These are phyloP conservation scores for Linurgus olivaceus DNA, from an alignment of 2,797 vertebrate genomes.

Conservation along the genomic window DNA sequence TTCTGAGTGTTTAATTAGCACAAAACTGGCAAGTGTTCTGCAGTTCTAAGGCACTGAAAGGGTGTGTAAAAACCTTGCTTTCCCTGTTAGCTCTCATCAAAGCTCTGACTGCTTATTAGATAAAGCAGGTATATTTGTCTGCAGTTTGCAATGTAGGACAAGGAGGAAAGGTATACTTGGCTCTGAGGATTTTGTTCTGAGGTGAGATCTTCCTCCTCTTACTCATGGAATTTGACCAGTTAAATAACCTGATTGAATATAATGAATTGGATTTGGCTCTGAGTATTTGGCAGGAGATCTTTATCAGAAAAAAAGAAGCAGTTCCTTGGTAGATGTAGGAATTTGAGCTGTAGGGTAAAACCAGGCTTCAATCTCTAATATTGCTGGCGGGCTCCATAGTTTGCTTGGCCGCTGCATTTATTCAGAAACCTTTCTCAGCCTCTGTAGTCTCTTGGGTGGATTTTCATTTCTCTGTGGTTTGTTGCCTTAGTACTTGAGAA, in stretches of 20 bases:
- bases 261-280: not conserved
- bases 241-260: not conserved
- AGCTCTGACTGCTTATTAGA: not conserved
- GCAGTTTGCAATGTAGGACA: not conserved
- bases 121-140: not conserved
- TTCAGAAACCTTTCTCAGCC: not conserved
- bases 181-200: not conserved
- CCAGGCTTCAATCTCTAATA: not conserved
- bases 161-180: not conserved
- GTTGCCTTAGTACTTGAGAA: conserved; percentile 16
- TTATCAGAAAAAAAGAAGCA: not conserved
- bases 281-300: not conserved
- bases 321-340: not conserved
- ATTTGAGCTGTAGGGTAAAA: not conserved
- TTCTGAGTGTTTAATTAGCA: not conserved
- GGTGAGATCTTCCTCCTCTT: not conserved
- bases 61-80: not conserved
- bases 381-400: not conserved
- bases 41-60: not conserved
- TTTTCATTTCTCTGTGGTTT: conserved; percentile 35
- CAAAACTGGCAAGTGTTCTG: not conserved
- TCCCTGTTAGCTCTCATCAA: not conserved
- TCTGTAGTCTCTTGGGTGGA: not conserved
- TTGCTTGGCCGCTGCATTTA: conserved; percentile 4
- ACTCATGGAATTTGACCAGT: not conserved